Conservation (phyloP, 1,140 invertebrate genomes). For the Ylistrum balloti region DNA sequence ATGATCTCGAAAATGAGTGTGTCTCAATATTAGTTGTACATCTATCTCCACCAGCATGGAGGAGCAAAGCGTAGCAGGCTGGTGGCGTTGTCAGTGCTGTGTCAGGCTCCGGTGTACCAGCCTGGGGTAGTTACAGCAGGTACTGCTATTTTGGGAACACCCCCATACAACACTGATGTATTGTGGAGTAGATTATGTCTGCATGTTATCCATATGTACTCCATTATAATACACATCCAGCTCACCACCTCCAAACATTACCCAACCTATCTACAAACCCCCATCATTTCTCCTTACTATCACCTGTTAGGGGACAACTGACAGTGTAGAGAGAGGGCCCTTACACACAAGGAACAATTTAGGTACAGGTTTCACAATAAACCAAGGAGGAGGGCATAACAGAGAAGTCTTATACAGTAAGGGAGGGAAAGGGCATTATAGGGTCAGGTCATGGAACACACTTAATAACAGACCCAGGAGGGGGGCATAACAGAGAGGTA, state of each 20-base stretch:
- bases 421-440: no score
- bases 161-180: not conserved
- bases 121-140: conserved; percentile 23
- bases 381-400: not conserved
- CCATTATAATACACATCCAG: not conserved
- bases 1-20: conserved; percentile 34
- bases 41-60: conserved; percentile 3
- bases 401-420: not conserved
- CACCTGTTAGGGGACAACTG: not conserved
- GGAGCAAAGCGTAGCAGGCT: not conserved
- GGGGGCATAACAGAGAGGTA: no score
- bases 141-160: conserved; percentile 33
- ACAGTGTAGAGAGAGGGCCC: not conserved
- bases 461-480: no score
- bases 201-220: conserved; percentile 29
- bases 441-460: no score
- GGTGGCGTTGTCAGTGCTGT: not conserved
- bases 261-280: not conserved
- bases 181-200: not conserved
- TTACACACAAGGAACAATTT: not conserved
- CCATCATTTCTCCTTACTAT: no score
- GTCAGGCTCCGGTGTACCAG: not conserved
- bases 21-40: conserved; percentile 2
- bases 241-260: not conserved
- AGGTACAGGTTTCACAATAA: no score